These are phyloP conservation scores for Druon quercuslanigerum DNA, from an alignment of 1,140 invertebrate genomes.

Conservation along the genomic window DNA sequence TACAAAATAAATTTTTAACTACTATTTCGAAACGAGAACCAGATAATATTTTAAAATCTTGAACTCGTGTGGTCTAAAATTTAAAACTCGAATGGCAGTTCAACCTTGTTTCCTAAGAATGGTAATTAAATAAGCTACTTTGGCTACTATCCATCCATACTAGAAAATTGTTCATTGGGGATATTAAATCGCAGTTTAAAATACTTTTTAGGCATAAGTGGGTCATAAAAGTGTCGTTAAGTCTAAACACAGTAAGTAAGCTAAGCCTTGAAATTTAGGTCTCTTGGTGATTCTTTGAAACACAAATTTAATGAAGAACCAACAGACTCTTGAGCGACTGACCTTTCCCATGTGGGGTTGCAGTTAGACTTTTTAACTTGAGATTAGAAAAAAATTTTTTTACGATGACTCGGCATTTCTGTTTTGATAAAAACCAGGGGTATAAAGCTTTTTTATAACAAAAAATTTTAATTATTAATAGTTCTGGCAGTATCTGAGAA, in stretches of 20 bases:
- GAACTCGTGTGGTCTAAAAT: too few relatives aligned
- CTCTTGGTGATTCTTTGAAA: not conserved
- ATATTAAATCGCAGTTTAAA: conserved; percentile 1
- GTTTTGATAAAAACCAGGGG: not conserved
- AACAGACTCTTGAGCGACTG: not conserved
- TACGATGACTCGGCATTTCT: conserved; percentile 8
- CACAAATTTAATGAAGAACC: not conserved
- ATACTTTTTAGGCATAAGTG: not conserved
- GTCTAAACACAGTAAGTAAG: too few relatives aligned
- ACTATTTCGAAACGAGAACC: too few relatives aligned
- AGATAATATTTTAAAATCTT: too few relatives aligned
- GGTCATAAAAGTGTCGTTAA: conserved; percentile 16
- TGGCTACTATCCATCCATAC: not conserved
- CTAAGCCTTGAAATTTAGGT: too few relatives aligned
- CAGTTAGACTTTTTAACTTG: conserved; percentile 3
- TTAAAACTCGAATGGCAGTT: not conserved
- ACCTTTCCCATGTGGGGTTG: conserved; percentile 23
- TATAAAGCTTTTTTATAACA: not conserved
- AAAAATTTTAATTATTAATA: not conserved
- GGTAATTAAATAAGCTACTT: not conserved
- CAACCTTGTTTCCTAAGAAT: not conserved
- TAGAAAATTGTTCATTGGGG: not conserved
- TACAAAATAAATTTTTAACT: too few relatives aligned
- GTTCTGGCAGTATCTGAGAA: too few relatives aligned
- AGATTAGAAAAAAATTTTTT: conserved; percentile 21